phyloP scores from a whole-genome alignment of 2,888 invertebrate genomes.

The Timema podura region DNA sequence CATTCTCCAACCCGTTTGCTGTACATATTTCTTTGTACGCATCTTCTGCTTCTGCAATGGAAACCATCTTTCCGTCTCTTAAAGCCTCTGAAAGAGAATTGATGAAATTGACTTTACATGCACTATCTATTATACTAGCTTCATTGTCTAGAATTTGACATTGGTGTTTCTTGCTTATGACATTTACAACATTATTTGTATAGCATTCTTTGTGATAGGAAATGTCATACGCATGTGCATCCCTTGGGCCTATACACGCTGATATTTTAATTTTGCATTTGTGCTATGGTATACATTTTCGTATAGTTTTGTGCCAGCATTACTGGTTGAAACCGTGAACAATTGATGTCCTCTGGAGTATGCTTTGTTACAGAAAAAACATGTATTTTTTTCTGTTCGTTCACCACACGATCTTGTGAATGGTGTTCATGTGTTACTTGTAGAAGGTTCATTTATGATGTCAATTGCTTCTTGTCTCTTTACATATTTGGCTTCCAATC shows the following conservation, averaged over 20 bases:
- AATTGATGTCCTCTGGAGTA: not conserved
- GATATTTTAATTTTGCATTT: not conserved
- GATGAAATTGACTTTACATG: conserved; percentile 8
- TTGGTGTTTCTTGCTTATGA: not conserved
- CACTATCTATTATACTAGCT: conserved; percentile 5
- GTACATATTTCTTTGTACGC: conserved; percentile 8
- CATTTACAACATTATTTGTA: conserved; percentile 12
- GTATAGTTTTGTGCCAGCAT: not conserved
- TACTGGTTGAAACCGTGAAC: conserved; percentile 10
- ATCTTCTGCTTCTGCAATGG: conserved; percentile 15
- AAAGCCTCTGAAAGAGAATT: conserved; percentile 11
- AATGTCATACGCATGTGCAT: conserved; percentile 12
- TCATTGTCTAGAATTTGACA: not conserved
- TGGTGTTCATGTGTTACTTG: not conserved
- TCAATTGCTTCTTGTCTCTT: not conserved
- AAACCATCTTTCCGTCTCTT: conserved; percentile 5
- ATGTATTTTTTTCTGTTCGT: conserved; percentile 2
- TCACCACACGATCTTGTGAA: conserved; percentile 12
- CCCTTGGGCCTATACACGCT: conserved; percentile 1
- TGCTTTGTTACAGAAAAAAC: conserved; percentile 6
- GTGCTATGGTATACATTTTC: not conserved
- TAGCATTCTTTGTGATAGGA: not conserved
- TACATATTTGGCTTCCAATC: conserved; percentile 8
- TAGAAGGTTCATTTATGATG: not conserved
- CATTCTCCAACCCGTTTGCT: not conserved